Conservation (phyloP, 92 coral and sea anemone genomes). For the Siderastrea siderea region DNA sequence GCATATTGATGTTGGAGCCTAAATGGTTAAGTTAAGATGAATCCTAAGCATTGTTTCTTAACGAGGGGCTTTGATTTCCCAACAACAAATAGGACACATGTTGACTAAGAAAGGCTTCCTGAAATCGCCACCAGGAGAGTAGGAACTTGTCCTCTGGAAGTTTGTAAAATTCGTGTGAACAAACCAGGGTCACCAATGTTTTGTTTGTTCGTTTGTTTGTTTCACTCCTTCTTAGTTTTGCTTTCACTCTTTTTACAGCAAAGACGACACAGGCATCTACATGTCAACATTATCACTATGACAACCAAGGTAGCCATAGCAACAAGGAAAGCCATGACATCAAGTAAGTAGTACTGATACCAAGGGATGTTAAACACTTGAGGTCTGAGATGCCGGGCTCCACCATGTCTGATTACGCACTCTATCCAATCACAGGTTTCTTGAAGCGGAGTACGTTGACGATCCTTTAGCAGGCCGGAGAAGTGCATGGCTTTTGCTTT, state of each 20-base stretch:
- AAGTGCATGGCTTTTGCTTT: constrained; percentile 31
- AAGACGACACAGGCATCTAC: constrained; percentile 27
- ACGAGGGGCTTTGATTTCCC: too few species aligned
- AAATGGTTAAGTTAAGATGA: too few species aligned
- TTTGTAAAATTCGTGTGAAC: too few species aligned
- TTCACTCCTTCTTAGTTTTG: constrained; percentile 39
- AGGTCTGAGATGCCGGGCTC: constrained; percentile 52
- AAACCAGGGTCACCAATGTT: too few species aligned
- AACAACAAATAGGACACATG: too few species aligned
- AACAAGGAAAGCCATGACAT: constrained; percentile 30
- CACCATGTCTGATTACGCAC: constrained; percentile 53
- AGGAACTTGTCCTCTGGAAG: too few species aligned
- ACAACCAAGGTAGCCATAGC: constrained; percentile 16
- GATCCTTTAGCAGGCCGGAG: constrained; percentile 46
- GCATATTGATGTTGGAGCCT: too few species aligned
- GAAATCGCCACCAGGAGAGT: too few species aligned
- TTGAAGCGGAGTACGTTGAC: constrained; percentile 33
- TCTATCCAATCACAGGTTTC: constrained; percentile 65
- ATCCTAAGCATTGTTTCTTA: too few species aligned
- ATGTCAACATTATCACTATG: constrained; percentile 5
- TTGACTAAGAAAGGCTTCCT: too few species aligned
- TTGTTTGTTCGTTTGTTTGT: too few species aligned
- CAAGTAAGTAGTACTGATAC: constrained; percentile 52
- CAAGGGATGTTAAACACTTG: constrained; percentile 51
- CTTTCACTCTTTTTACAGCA: constrained; percentile 18